Evolutionary conservation across 2,797 vertebrate genomes (phyloP), one percentile per base, ranked within the genome.

Genomic region (Phyllotis vaccarum): DNA sequence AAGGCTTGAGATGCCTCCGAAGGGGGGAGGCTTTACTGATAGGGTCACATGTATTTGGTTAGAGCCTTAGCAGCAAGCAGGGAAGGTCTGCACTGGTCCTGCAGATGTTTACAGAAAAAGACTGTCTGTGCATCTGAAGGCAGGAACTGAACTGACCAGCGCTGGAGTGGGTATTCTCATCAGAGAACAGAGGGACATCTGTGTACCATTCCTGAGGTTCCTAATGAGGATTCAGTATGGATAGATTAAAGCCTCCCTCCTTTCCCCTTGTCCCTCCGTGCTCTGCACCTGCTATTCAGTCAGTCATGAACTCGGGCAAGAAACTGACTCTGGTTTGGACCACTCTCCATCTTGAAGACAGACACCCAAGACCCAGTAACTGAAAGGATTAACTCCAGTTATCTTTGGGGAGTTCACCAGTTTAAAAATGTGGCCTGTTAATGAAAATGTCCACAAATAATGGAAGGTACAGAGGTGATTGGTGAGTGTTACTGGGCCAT

Each of bases 21-120:
- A n/a, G 72, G 83, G 29, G 40, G 27, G 46, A 27, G 13, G 29
- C 78, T 29, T 90, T 22, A 19, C 92, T 83, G 17, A 92, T 11
- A 74, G 89, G 91, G 31, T 1, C 62, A n/a, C 92, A 19, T 0
- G 40, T 58, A 72, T 2, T 0, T 96, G 95, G 86, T 95, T 80
- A 96, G 97, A 46, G 86, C 60, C 17, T 62, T 78, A 90, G 85
- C 31, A 40, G 76, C 58, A 14, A 40, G 40, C 14, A 68, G 91
- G 96, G 96, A 95, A 86, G 64, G 83, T 92, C 58, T n/a, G n/a
- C n/a, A n/a, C 5, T 93, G 95, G 91, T 29, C 74, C 78, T 90
- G 89, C 82, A 92, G 72, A 90, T 58, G 78, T 3, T n/a, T 46
- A 95, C 95, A 29, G 89, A 97, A 90, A 90, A 75, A 17, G 29